Evolutionary conservation across 1,140 invertebrate species (phyloP).

Genomic region (Sarcophaga peregrina): DNA sequence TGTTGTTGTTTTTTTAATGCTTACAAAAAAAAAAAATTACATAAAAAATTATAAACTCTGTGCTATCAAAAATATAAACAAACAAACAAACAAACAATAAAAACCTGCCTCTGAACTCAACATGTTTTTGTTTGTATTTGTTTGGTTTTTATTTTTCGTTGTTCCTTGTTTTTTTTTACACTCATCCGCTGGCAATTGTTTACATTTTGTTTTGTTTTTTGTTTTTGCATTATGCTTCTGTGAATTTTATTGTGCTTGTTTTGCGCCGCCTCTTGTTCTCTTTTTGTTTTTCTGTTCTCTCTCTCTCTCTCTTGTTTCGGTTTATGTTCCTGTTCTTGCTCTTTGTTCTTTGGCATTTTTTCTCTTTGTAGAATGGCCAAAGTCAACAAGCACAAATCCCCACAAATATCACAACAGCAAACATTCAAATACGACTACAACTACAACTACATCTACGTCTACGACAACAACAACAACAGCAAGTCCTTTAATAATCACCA

Average conservation of each 20-base stretch:
- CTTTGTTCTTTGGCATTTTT: background rate
- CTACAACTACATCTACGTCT: slow-evolving; percentile 43
- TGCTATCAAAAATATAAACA: background rate
- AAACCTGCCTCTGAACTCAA: background rate
- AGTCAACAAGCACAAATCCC: slow-evolving; percentile 51
- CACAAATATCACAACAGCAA: slow-evolving; percentile 34
- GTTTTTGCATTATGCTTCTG: background rate
- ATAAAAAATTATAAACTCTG: background rate
- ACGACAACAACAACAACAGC: slow-evolving; percentile 20
- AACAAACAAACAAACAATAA: background rate
- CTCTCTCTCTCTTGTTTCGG: slow-evolving; percentile 15
- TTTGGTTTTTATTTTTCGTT: background rate
- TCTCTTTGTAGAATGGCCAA: slow-evolving; percentile 54
- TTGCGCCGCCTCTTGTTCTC: background rate
- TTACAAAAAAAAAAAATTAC: background rate
- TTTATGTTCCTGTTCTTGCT: background rate
- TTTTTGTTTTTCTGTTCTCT: slow-evolving; percentile 2
- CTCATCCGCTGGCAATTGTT: background rate
- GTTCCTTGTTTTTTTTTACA: background rate
- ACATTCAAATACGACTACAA: slow-evolving; percentile 44
- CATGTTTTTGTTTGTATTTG: background rate
- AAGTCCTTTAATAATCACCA: background rate
- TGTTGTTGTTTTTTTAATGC: slow-evolving; percentile 11
- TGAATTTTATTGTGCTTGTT: slow-evolving; percentile 15
- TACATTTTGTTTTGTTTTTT: background rate